These are phyloP conservation scores for Holacanthella duospinosa DNA, from an alignment of 2,888 invertebrate species.

Conservation along the genomic window DNA sequence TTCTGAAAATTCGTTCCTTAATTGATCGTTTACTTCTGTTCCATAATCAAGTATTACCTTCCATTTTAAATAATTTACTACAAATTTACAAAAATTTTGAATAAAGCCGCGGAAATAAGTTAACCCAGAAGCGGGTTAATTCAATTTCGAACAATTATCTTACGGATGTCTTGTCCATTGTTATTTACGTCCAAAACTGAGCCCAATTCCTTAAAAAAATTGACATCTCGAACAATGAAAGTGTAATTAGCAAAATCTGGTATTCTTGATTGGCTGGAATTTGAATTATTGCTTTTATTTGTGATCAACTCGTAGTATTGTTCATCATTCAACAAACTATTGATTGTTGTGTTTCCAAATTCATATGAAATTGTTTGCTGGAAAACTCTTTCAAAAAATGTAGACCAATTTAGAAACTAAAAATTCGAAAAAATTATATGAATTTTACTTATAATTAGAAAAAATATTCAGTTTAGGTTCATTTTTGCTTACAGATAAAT, in stretches of 20 bases:
- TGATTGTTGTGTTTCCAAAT: too few species aligned
- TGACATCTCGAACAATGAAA: neutral
- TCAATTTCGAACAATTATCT: neutral
- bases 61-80: constrained; percentile 5
- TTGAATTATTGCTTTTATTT: neutral
- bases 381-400: too few species aligned
- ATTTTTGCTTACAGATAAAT: too few species aligned
- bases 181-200: neutral
- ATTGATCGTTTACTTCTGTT: neutral
- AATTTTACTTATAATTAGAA: too few species aligned
- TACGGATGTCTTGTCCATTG: neutral
- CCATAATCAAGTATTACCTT: neutral
- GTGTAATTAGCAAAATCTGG: neutral
- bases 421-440: too few species aligned
- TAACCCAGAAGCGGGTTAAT: neutral
- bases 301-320: too few species aligned
- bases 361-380: too few species aligned
- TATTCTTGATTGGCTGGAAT: neutral
- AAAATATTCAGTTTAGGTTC: too few species aligned
- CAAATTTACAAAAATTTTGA: neutral
- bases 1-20: neutral
- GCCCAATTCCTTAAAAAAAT: neutral
- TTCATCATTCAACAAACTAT: too few species aligned
- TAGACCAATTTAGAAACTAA: too few species aligned
- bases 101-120: neutral